phyloP scores from a whole-genome alignment of 2,888 invertebrate genomes.

The Clistopyga incitator region DNA sequence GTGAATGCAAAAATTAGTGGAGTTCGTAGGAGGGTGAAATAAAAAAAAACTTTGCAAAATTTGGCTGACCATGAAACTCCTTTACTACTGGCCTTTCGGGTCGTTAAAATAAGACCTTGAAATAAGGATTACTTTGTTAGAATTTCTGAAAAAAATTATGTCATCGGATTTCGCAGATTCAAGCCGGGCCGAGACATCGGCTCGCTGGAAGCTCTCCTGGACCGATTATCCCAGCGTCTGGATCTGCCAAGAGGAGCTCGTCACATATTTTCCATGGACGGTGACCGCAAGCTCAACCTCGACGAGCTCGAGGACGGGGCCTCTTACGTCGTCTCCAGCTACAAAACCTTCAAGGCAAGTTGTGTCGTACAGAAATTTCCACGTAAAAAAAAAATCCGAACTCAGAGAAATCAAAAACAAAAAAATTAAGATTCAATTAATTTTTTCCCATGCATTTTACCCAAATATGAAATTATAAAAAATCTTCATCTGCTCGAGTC shows the following conservation, averaged over 20 bases:
- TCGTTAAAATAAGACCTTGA: neutral
- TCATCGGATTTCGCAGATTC: constrained; percentile 85
- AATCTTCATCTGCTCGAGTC: too few relatives aligned
- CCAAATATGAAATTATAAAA: too few relatives aligned
- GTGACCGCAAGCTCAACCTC: constrained; percentile 92
- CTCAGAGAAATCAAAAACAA: neutral
- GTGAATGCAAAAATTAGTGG: too few relatives aligned
- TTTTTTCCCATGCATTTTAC: too few relatives aligned
- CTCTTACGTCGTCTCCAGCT: constrained; percentile 96
- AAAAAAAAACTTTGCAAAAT: too few relatives aligned
- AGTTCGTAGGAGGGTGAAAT: too few relatives aligned
- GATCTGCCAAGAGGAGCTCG: constrained; percentile 95
- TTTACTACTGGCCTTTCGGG: neutral
- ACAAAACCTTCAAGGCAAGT: constrained; percentile 95
- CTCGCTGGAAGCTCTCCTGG: constrained; percentile 93
- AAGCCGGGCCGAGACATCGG: constrained; percentile 95
- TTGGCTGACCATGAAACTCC: neutral
- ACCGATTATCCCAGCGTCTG: constrained; percentile 94
- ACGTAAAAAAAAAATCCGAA: too few relatives aligned
- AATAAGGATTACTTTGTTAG: neutral
- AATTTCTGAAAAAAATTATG: neutral
- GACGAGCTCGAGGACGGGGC: constrained; percentile 96
- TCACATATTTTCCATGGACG: constrained; percentile 96
- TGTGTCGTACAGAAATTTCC: neutral
- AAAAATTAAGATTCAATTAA: neutral